Base-by-base conservation (phyloP, 2,113 vertebrate genomes). In the Indri indri region DNA sequence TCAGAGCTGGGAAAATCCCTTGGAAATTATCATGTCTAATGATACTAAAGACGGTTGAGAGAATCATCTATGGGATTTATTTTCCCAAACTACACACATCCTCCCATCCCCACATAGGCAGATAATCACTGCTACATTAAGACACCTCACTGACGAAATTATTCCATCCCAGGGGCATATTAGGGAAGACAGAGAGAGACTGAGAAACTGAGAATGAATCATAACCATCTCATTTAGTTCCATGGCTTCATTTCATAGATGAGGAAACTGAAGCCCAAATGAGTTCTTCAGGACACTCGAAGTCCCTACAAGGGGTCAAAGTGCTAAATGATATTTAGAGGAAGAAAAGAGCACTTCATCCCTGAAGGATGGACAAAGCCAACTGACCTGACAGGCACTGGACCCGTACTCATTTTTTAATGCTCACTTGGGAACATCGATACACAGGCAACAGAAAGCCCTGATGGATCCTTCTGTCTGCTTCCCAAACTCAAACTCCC, bases 351-450 rank as follows among this genome's bases (percentile, higher is more conserved):
- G n/a, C 34, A 91, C 23, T 74, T 63, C 23, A 32, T 57, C 11
- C 27, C n/a, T n/a, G 42, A 94, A 90, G 22, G 52, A 89, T 42
- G 7, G 32, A 93, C 85, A 95, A 82, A 96, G 74, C 18, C 61
- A 90, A 79, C 16, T 42, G 57, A 88, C 5, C 18, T 27, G 42
- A 90, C 20, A 65, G 10, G 14, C n/a, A 52, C 2, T 45, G 34
- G 34, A 68, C 13, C 2, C 11, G 30, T 25, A 70, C 14, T 40
- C 40, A 63, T 25, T 73, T 70, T 59, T 76, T 81, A 85, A 86
- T 32, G 79, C 18, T 94, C 45, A 63, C 16, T 40, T 81, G 5
- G 14, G 52, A 92, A 91, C 47, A 88, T 54, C 65, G 61, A 25
- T 25, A 52, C 8, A 70, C 37, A 92, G 22, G 84, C 34, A 57